Evolutionary conservation across 2,113 vertebrate genomes (phyloP), one percentile per base, ranked within the genome.

Genomic region (Harpagus bidentatus): DNA sequence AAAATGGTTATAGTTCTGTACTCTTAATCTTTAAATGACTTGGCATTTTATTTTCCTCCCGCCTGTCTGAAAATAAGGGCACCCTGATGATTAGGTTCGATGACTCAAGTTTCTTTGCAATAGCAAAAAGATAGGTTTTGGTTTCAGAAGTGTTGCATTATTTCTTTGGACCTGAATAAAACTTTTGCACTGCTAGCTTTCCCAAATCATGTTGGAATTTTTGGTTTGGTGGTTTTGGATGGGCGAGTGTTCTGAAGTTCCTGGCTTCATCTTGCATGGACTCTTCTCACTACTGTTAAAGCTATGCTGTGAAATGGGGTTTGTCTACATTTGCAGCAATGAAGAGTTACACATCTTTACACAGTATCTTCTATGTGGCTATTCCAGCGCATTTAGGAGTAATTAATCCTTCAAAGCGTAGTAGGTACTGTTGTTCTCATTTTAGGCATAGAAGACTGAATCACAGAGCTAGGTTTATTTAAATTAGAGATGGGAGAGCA

Each of bases 241-340:
- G 21, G 53, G 31, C 9, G 21, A 63, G 5, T 50, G 25, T 82
- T 94, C 78, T 76, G 65, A 84, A 92, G 74, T 76, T 40, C 45
- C 29, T 77, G 71, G 26, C 17, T 88, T 93, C 72, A 40, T 62
- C 45, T 62, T 52, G 15, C 4, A 0, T 3, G 2, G 20, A 8
- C 20, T 79, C 85, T 82, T 86, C 47, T 94, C 48, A 17, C 7
- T 66, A 16, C 10, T 42, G 6, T 63, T 78, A 48, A 48, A 25
- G 14, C 56, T 82, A 26, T n/a, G 43, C 40, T 66, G 5, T 56
- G 40, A 72, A 69, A 69, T 43, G 52, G 0, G 0, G 0, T 69
- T 72, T 95, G 40, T 65, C 82, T 52, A 56, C 48, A 43, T 63
- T 84, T 87, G 52, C 43, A 65, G 76, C 59, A 86, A 50, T 53